A percentile compares a stretch with the other conserved stretches of the same genome.
These are phyloP conservation scores for Epizoanthus scotinus DNA, from an alignment of 92 coral and sea anemone species.

Conservation along the genomic window DNA sequence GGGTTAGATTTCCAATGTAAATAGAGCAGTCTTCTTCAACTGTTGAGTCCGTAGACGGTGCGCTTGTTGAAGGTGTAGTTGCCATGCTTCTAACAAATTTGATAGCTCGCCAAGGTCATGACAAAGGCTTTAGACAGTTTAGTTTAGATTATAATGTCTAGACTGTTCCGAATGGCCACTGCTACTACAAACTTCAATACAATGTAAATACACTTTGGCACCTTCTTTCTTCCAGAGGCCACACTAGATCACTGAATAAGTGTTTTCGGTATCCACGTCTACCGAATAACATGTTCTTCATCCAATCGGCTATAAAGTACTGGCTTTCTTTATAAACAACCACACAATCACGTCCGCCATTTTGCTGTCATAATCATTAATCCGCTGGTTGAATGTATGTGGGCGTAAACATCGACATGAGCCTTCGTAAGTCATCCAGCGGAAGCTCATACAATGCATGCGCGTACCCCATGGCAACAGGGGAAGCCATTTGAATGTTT, in stretches of 20 bases:
- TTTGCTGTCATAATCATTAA: constrained; percentile 12
- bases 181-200: too few species aligned
- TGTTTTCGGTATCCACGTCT: background rate
- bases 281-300: background rate
- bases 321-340: background rate
- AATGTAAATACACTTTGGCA: too few species aligned
- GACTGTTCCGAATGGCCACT: too few species aligned
- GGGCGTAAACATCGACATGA: background rate
- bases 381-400: constrained; percentile 20
- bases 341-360: constrained; percentile 16
- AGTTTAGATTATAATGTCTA: too few species aligned
- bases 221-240: too few species aligned
- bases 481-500: constrained; percentile 15
- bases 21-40: constrained; percentile 23
- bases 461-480: constrained; percentile 40
- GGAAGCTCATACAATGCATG: background rate
- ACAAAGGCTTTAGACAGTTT: too few species aligned
- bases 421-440: constrained; percentile 6
- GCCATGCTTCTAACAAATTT: background rate
- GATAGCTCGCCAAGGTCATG: too few species aligned
- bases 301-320: background rate
- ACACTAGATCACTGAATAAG: too few species aligned
- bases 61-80: background rate
- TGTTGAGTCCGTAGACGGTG: background rate
- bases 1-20: constrained; percentile 54